Conservation (phyloP, 2,113 vertebrate genomes). For the Boleophthalmus pectinirostris region DNA sequence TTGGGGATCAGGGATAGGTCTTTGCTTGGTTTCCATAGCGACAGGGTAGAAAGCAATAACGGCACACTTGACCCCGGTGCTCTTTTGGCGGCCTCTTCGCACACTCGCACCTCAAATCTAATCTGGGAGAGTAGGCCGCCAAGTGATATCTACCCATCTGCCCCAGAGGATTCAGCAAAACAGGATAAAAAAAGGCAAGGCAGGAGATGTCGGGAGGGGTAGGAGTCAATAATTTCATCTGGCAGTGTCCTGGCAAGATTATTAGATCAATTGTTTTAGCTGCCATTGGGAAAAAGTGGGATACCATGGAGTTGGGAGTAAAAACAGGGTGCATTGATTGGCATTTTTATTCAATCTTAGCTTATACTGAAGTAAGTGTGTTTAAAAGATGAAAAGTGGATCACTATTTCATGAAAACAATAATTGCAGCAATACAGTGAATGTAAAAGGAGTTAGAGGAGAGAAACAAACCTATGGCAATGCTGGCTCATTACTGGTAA, state of each 20-base stretch:
- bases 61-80: constrained; percentile 75
- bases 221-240: constrained; percentile 69
- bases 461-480: too few relatives aligned
- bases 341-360: not conserved
- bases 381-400: too few relatives aligned
- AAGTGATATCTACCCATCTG: constrained; percentile 49
- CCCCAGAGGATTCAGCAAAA: constrained; percentile 43
- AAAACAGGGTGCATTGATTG: not conserved
- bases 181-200: constrained; percentile 13
- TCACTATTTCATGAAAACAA: too few relatives aligned
- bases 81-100: constrained; percentile 66
- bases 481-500: too few relatives aligned
- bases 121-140: constrained; percentile 60
- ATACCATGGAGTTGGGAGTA: not conserved
- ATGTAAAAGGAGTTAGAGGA: too few relatives aligned
- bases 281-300: not conserved
- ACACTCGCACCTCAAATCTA: constrained; percentile 67
- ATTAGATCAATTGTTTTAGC: constrained; percentile 60
- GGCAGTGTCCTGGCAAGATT: constrained; percentile 44
- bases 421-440: too few relatives aligned
- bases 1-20: constrained; percentile 38
- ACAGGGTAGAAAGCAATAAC: constrained; percentile 75
- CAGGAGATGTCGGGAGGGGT: constrained; percentile 18
- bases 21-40: constrained; percentile 64
- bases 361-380: not conserved